Conservation (phyloP, 2,113 vertebrate species). For the Hippocampus barbouri region DNA sequence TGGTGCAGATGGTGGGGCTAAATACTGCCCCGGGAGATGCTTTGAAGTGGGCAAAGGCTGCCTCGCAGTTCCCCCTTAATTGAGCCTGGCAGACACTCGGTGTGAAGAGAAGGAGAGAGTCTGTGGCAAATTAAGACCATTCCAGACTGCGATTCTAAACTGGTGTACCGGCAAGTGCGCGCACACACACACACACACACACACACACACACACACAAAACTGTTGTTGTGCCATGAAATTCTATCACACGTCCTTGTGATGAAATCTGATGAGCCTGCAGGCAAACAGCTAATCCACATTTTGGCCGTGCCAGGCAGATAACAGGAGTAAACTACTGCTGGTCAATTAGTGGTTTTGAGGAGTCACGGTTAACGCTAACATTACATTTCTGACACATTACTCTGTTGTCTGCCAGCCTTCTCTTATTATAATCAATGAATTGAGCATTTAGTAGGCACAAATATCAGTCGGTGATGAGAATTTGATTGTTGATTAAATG, state of each 20-base stretch:
- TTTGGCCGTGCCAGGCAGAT: conserved; percentile 6
- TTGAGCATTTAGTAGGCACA: too few relatives aligned
- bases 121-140: conserved; percentile 41
- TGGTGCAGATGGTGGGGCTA: conserved; percentile 45
- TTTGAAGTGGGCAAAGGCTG: conserved; percentile 60
- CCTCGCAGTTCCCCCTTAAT: conserved; percentile 55
- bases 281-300: conserved; percentile 23
- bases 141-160: conserved; percentile 45
- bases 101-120: conserved; percentile 39
- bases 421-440: too few relatives aligned
- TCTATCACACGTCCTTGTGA: conserved; percentile 2
- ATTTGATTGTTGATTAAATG: too few relatives aligned
- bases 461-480: too few relatives aligned
- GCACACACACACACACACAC: too few relatives aligned
- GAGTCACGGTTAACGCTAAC: background rate
- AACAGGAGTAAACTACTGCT: background rate
- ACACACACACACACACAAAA: too few relatives aligned
- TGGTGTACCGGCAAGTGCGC: background rate
- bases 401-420: too few relatives aligned
- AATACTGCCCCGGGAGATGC: conserved; percentile 60
- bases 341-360: background rate
- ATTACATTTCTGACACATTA: background rate
- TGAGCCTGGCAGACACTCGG: conserved; percentile 61
- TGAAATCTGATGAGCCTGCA: conserved; percentile 17
- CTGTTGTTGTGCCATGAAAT: background rate